Evolutionary conservation across 2,113 vertebrate genomes (phyloP), one percentile per base, ranked within the genome.

Genomic region (Cynoglossus semilaevis): DNA sequence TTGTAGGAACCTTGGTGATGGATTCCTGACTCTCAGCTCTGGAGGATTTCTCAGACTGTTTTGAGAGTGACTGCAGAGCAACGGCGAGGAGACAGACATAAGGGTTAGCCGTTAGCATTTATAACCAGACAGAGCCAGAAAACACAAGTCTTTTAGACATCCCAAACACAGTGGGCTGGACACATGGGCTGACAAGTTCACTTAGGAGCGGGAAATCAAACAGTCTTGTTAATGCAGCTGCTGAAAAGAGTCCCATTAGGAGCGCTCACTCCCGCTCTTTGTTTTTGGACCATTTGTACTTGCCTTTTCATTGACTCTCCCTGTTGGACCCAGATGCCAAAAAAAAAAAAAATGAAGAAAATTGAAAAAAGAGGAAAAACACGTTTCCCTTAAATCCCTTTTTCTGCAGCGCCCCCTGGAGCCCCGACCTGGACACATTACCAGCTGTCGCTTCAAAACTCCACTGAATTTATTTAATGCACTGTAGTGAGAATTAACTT

Each of bases 151-250:
- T 80, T 80, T 84, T 71, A 66, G 71, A 76, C 75, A 38, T 77
- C 73, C 79, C 72, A 85, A 85, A 87, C 81, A 80, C 70, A 83
- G 83, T 72, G 9, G 16, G 9, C 63, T 40, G 81, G 80, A 87
- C 83, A 81, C 86, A 83, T 51, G 76, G 85, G 68, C 73, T 74
- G 80, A 86, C 81, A 75, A 67, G 80, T 85, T 81, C 75, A 81
- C 80, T 76, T 73, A 70, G 70, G 81, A 73, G 72, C 54, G 44
- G 67, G 70, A 80, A 83, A 76, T 85, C 81, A 80, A 83, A 79
- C 74, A 53, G 75, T 67, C 64, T 83, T 88, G 84, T 87, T 87
- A 84, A 88, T 81, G 79, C 84, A 87, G 85, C 81, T 87, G 87
- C 76, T 83, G 83, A 85, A 81, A 86, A 81, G 64, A 64, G 65